These are phyloP conservation scores for Dinoponera quadriceps DNA, from an alignment of 1,140 invertebrate genomes.

Conservation along the genomic window DNA sequence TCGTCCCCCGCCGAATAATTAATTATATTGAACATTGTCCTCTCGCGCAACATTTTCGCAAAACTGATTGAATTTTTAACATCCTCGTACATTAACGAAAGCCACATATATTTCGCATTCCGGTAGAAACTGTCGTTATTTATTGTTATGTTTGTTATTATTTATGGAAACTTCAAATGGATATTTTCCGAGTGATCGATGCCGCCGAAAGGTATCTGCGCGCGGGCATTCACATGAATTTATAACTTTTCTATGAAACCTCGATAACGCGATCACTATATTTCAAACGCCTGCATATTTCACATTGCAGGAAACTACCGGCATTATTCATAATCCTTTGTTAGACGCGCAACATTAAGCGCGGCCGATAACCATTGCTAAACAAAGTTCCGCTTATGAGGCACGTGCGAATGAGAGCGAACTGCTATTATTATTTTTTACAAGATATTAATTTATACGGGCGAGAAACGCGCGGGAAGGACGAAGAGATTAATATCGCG, in stretches of 20 bases:
- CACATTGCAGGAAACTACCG: background rate
- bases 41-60: slow-evolving; percentile 47
- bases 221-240: slow-evolving; percentile 21
- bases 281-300: slow-evolving; percentile 41
- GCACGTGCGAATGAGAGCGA: no score
- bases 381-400: background rate
- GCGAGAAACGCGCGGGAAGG: background rate
- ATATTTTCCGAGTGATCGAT: slow-evolving; percentile 55
- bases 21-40: slow-evolving; percentile 53
- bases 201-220: slow-evolving; percentile 40
- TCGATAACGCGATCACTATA: slow-evolving; percentile 55
- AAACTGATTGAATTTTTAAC: slow-evolving; percentile 56
- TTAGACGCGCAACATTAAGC: slow-evolving; percentile 30
- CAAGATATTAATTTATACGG: slow-evolving; percentile 1
- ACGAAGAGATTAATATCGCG: slow-evolving; percentile 4
- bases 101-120: slow-evolving; percentile 34
- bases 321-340: slow-evolving; percentile 49
- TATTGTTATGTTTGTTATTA: slow-evolving; percentile 59
- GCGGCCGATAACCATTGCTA: background rate
- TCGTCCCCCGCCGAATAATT: slow-evolving; percentile 41
- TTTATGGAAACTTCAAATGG: slow-evolving; percentile 56
- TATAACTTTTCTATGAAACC: slow-evolving; percentile 58
- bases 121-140: slow-evolving; percentile 34
- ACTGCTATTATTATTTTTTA: slow-evolving; percentile 6
- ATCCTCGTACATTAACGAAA: slow-evolving; percentile 52